phyloP scores from a whole-genome alignment of 2,113 vertebrate species.

The Oreochromis aureus region DNA sequence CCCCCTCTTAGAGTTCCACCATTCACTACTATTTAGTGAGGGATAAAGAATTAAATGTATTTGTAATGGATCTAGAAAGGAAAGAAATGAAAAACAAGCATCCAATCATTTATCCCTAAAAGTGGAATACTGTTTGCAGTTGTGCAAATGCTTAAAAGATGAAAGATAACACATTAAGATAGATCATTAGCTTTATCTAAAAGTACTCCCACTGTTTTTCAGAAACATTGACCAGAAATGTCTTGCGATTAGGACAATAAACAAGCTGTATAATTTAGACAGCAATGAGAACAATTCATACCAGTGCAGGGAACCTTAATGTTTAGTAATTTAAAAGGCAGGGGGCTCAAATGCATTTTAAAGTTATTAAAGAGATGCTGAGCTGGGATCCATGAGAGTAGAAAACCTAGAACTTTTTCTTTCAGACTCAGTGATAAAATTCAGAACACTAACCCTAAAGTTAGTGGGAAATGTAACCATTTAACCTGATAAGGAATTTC shows the following conservation, averaged over 20 bases:
- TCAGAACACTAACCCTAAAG: neutral
- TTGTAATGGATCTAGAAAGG: neutral
- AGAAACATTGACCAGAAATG: neutral
- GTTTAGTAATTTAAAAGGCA: neutral
- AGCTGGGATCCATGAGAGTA: neutral
- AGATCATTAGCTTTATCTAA: neutral
- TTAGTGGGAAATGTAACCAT: neutral
- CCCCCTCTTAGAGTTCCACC: neutral
- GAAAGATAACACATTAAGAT: neutral
- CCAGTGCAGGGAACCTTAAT: neutral
- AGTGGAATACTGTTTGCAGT: neutral
- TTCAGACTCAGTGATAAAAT: neutral
- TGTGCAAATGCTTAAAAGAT: neutral
- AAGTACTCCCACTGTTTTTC: neutral
- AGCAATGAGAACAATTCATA: neutral
- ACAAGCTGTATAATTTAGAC: neutral
- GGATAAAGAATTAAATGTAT: neutral
- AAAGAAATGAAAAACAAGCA: neutral
- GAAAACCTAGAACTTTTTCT: neutral
- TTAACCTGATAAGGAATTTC: neutral
- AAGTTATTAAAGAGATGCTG: neutral
- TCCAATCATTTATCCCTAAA: neutral
- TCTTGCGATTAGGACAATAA: neutral
- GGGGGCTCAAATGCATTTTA: neutral
- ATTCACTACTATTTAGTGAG: neutral